Evolutionary conservation across 1,140 invertebrate species (phyloP).

Genomic region (Lineus longissimus): DNA sequence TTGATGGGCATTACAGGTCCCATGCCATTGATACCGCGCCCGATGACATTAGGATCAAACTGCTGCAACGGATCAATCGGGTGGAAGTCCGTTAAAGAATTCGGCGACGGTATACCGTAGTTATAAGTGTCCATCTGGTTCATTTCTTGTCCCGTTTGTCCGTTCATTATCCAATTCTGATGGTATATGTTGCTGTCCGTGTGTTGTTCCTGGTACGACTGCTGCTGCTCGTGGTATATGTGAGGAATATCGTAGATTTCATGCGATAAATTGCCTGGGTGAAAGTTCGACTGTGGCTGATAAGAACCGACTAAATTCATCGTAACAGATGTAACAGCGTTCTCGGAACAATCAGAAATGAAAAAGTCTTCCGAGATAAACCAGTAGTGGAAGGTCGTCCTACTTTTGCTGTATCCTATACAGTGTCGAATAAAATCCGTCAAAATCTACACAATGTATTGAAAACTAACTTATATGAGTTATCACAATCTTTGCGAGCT

Average conservation of each 20-base stretch:
- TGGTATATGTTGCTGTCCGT: too few species aligned
- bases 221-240: background rate
- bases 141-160: background rate
- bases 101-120: background rate
- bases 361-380: too few species aligned
- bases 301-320: constrained; percentile 5
- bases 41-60: background rate
- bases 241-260: background rate
- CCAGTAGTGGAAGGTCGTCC: too few species aligned
- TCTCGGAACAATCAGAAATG: too few species aligned
- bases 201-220: background rate
- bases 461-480: too few species aligned
- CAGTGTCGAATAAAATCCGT: too few species aligned
- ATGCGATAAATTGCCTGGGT: background rate
- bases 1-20: constrained; percentile 35
- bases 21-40: background rate
- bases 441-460: too few species aligned
- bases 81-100: background rate
- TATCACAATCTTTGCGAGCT: too few species aligned
- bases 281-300: background rate
- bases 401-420: too few species aligned
- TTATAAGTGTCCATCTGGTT: background rate
- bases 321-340: background rate
- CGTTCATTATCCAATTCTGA: background rate
- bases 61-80: background rate